Evolutionary conservation across 2,113 vertebrate genomes (phyloP).

Genomic region (Aspiorhynchus laticeps): DNA sequence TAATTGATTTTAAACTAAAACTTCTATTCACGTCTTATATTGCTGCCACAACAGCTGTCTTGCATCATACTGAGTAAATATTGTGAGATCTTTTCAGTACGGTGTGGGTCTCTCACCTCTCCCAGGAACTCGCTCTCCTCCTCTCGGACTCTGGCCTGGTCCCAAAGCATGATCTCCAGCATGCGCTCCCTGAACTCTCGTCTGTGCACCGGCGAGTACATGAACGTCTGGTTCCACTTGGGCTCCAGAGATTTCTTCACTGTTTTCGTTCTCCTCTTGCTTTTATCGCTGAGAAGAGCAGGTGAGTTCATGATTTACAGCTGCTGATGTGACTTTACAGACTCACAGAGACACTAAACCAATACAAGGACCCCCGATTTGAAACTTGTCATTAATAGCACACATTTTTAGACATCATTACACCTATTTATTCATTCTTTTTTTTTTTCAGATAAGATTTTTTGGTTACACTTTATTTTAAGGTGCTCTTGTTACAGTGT

Average conservation of each 20-base stretch:
- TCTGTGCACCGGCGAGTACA: slow-evolving; percentile 93
- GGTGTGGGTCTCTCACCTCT: slow-evolving; percentile 79
- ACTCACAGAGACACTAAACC: neutral
- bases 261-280: slow-evolving; percentile 96
- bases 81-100: neutral
- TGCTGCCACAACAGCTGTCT: neutral
- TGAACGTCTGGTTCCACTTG: slow-evolving; percentile 98
- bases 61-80: neutral
- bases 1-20: neutral
- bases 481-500: too few species aligned
- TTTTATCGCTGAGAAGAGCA: slow-evolving; percentile 84
- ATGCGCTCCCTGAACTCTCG: slow-evolving; percentile 91
- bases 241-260: slow-evolving; percentile 96
- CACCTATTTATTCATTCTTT: too few species aligned
- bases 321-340: neutral
- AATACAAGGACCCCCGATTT: neutral
- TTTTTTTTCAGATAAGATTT: too few species aligned
- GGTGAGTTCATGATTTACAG: slow-evolving; percentile 7
- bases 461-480: too few species aligned
- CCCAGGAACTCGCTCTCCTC: slow-evolving; percentile 98
- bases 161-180: slow-evolving; percentile 96
- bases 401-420: neutral
- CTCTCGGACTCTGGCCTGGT: slow-evolving; percentile 91
- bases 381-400: neutral
- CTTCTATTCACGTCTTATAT: neutral